Evolutionary conservation across 2,113 vertebrate genomes (phyloP).

Genomic region (Hippocampus guttulatus): DNA sequence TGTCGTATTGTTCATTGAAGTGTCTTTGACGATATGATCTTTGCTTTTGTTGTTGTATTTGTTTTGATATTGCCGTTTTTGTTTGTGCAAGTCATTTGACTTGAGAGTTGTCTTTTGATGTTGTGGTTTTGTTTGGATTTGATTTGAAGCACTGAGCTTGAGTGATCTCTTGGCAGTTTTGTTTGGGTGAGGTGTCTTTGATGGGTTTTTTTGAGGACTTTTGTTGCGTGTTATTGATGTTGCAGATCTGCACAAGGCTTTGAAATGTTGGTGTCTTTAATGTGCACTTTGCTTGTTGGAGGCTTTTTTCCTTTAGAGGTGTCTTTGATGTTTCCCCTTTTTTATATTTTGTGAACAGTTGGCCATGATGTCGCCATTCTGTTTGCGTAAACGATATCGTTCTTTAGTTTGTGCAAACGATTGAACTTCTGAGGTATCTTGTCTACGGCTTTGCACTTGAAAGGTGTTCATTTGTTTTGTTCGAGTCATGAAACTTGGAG

Average conservation of each 20-base stretch:
- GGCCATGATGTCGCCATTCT: neutral
- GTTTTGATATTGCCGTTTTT: neutral
- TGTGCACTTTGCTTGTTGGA: neutral
- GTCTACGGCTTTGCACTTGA: too few relatives aligned
- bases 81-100: neutral
- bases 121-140: too few relatives aligned
- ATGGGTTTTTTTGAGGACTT: neutral
- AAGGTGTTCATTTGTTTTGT: neutral
- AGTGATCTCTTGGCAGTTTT: neutral
- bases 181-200: neutral
- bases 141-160: too few relatives aligned
- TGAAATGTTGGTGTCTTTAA: neutral
- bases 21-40: neutral
- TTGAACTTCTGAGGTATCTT: too few relatives aligned
- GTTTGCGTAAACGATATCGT: too few relatives aligned
- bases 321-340: neutral
- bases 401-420: too few relatives aligned
- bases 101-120: neutral
- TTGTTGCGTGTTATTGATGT: too few relatives aligned
- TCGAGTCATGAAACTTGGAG: neutral
- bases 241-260: too few relatives aligned
- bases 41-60: too few relatives aligned
- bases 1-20: neutral
- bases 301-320: neutral
- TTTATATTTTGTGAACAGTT: neutral